Percentiles rank a stretch among this genome's conserved stretches.
Conservation (phyloP, 2,797 vertebrate species). For the Gobio occitaniae region DNA sequence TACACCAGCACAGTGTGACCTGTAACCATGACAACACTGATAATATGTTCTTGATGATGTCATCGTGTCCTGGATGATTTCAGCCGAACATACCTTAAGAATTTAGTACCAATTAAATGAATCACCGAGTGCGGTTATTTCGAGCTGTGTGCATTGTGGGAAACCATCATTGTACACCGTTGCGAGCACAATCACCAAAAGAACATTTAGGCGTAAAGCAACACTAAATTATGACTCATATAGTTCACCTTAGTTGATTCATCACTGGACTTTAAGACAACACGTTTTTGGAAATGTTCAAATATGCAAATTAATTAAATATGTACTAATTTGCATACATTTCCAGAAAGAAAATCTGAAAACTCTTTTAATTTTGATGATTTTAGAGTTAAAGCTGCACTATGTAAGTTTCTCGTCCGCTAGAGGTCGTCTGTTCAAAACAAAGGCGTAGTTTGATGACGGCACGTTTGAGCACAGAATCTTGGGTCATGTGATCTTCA, state of each 20-base stretch:
- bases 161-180: neutral
- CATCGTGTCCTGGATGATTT: neutral
- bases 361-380: too few species aligned
- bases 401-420: too few species aligned
- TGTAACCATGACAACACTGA: conserved; percentile 12
- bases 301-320: neutral
- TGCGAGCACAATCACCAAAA: neutral
- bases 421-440: too few species aligned
- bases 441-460: too few species aligned
- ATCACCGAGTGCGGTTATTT: neutral
- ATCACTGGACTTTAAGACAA: too few species aligned
- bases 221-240: too few species aligned
- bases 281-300: too few species aligned
- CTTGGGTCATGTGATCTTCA: too few species aligned
- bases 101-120: neutral
- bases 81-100: neutral
- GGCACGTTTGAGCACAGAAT: too few species aligned
- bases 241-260: too few species aligned
- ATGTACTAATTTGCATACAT: neutral
- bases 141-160: neutral
- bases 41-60: neutral
- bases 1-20: neutral
- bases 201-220: too few species aligned
- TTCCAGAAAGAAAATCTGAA: neutral
- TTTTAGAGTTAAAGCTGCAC: too few species aligned